phyloP scores from a whole-genome alignment of 2,888 invertebrate species.

The Macrosiphum euphorbiae region DNA sequence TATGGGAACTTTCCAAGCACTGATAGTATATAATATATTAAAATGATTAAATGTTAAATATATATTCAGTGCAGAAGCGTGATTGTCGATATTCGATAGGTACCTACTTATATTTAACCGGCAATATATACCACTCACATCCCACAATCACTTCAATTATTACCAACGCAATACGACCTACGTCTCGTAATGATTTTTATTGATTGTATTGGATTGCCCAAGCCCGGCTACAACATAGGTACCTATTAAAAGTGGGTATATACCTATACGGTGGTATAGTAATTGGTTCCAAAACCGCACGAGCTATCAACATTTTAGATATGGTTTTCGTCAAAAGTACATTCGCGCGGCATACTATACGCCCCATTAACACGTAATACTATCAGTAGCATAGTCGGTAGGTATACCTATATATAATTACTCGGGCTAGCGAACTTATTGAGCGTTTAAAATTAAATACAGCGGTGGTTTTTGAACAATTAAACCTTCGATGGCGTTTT shows the following conservation, averaged over 20 bases:
- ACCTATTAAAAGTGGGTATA: not conserved
- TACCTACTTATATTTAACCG: not conserved
- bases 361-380: not conserved
- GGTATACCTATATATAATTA: not conserved
- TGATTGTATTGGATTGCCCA: conserved; percentile 12
- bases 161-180: not conserved
- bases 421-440: not conserved
- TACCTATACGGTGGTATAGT: not conserved
- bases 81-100: not conserved
- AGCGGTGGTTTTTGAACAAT: not conserved
- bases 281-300: conserved; percentile 14
- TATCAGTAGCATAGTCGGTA: not conserved
- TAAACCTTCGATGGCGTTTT: not conserved
- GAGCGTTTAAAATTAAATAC: conserved; percentile 24
- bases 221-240: no score
- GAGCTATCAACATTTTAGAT: conserved; percentile 33
- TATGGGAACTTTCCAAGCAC: no score
- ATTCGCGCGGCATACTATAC: not conserved
- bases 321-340: conserved; percentile 22
- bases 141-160: not conserved
- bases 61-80: no score
- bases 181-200: conserved; percentile 23
- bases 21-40: no score
- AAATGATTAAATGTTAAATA: no score
- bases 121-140: not conserved